phyloP scores from a whole-genome alignment of 1,140 invertebrate species.

The Pogonomyrmex barbatus region DNA sequence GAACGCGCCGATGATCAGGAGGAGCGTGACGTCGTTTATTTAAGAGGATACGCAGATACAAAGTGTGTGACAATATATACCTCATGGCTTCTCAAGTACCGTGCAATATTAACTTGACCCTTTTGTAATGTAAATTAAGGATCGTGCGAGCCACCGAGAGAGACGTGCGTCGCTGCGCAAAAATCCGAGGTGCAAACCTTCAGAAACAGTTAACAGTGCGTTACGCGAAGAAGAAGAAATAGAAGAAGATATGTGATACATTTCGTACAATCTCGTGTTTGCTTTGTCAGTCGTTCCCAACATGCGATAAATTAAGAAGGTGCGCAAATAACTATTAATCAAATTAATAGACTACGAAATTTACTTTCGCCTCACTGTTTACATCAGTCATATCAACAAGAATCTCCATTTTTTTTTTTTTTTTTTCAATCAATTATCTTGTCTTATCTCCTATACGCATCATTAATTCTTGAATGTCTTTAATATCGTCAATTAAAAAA shows the following conservation, averaged over 20 bases:
- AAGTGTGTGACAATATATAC: conserved; percentile 55
- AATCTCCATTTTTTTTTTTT: not conserved
- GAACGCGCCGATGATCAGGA: conserved; percentile 22
- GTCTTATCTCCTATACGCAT: not conserved
- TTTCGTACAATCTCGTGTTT: not conserved
- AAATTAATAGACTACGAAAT: conserved; percentile 22
- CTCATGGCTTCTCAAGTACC: conserved; percentile 38
- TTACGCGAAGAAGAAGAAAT: not conserved
- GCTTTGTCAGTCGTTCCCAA: conserved; percentile 12
- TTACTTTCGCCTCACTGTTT: not conserved
- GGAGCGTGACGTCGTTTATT: not conserved
- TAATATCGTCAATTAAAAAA: not conserved
- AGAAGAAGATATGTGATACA: not conserved
- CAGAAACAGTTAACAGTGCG: conserved; percentile 11
- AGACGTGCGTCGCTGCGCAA: conserved; percentile 18
- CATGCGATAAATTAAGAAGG: not conserved
- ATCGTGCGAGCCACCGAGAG: not conserved
- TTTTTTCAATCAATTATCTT: not conserved
- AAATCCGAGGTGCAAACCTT: not conserved
- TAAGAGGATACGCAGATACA: conserved; percentile 19
- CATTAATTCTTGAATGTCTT: not conserved
- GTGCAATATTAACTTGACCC: conserved; percentile 3
- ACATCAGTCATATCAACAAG: not conserved
- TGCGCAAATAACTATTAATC: conserved; percentile 10
- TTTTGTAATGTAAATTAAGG: conserved; percentile 21